phyloP scores from a whole-genome alignment of 2,888 invertebrate species.

The Hoplodrina ambigua region DNA sequence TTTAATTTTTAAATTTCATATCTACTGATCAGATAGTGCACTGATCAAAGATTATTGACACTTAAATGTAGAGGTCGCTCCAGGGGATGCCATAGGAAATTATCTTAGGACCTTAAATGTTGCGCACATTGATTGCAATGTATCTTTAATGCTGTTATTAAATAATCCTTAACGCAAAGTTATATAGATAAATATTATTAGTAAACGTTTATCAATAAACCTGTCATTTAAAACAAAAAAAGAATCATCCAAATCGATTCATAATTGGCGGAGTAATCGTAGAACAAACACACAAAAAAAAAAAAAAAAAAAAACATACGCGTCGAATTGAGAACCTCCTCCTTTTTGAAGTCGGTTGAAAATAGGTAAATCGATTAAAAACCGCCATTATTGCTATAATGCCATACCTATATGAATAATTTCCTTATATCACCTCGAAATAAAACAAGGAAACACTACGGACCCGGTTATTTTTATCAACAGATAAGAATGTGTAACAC shows the following conservation, averaged over 20 bases:
- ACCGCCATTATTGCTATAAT: not conserved
- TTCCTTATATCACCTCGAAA: conserved; percentile 37
- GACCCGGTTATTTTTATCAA: conserved; percentile 44
- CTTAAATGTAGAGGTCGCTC: not conserved
- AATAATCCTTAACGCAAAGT: not conserved
- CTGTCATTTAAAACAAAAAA: not conserved
- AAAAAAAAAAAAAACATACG: no score
- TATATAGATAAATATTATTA: conserved; percentile 6
- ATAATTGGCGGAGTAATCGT: no score
- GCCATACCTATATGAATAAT: conserved; percentile 23
- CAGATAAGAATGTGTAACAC: conserved; percentile 48
- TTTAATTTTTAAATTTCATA: no score
- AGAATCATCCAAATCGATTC: no score
- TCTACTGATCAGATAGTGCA: no score
- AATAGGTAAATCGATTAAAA: conserved; percentile 29
- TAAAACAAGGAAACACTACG: conserved; percentile 53
- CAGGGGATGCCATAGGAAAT: conserved; percentile 17
- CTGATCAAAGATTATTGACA: not conserved
- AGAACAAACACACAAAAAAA: no score
- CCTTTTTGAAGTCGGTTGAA: no score
- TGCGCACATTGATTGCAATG: not conserved
- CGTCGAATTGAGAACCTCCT: no score
- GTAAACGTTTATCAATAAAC: not conserved
- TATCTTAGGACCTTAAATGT: conserved; percentile 8
- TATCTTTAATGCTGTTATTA: not conserved